A percentile compares a stretch with the other conserved stretches of the same genome.
Evolutionary conservation across 1,140 invertebrate genomes (phyloP).

Genomic region (Zaprionus nigranus): DNA sequence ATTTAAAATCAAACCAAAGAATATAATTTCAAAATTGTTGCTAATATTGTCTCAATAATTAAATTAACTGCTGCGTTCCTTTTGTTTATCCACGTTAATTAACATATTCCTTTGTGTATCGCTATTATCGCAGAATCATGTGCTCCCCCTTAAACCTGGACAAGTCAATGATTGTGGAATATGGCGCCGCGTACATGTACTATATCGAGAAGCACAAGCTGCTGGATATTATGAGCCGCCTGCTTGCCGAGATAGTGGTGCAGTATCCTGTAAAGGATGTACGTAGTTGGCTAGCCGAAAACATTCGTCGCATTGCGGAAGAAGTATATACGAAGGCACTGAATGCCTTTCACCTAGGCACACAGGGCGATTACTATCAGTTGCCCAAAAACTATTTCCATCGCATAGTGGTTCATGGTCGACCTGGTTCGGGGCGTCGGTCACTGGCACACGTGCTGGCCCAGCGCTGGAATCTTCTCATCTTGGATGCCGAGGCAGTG

Average conservation of each 20-base stretch:
- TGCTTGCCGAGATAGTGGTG: constrained; percentile 62
- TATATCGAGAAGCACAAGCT: constrained; percentile 78
- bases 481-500: constrained; percentile 69
- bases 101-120: not conserved
- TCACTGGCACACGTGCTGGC: constrained; percentile 62
- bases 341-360: constrained; percentile 58
- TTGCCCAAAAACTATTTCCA: constrained; percentile 60
- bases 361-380: constrained; percentile 53
- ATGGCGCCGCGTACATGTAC: constrained; percentile 63
- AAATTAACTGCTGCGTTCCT: not conserved
- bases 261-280: constrained; percentile 41
- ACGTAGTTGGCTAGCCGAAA: constrained; percentile 67
- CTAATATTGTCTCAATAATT: not conserved
- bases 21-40: not conserved
- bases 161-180: constrained; percentile 51
- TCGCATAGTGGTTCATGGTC: constrained; percentile 70
- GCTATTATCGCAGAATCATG: constrained; percentile 25
- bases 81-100: not conserved
- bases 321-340: constrained; percentile 64
- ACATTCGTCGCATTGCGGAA: constrained; percentile 56
- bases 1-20: not conserved
- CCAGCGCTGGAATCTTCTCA: constrained; percentile 67
- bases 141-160: constrained; percentile 52
- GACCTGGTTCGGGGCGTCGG: constrained; percentile 66
- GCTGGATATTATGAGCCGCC: constrained; percentile 70